phyloP scores from a whole-genome alignment of 2,797 vertebrate genomes.

The Hybognathus amarus region DNA sequence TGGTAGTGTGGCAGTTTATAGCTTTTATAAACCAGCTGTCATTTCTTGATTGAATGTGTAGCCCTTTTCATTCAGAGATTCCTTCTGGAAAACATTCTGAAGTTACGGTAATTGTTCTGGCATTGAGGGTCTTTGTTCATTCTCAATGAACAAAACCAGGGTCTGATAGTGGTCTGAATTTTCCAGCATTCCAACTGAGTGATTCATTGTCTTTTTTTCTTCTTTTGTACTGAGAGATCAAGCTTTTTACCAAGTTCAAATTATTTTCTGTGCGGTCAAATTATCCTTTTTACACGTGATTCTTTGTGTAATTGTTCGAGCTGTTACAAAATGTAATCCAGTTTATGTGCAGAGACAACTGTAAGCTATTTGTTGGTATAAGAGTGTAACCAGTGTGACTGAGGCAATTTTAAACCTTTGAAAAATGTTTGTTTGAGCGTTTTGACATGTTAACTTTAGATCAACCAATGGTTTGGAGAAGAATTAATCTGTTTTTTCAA shows the following conservation, averaged over 20 bases:
- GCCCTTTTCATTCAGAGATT: slow-evolving; percentile 6
- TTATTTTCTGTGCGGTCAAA: neutral
- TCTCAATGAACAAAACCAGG: slow-evolving; percentile 15
- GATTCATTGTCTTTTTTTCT: slow-evolving; percentile 30
- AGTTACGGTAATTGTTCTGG: neutral
- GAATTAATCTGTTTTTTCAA: neutral
- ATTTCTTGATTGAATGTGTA: slow-evolving; percentile 8
- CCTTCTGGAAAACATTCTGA: neutral
- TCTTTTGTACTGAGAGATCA: no score
- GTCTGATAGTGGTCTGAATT: neutral
- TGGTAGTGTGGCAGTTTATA: neutral
- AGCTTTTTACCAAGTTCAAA: no score
- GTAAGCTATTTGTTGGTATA: neutral
- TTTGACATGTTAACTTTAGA: neutral
- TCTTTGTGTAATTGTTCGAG: neutral
- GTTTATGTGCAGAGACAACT: neutral
- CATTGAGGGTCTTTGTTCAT: neutral
- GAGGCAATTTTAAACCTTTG: neutral
- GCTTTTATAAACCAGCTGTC: neutral
- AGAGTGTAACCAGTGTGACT: no score
- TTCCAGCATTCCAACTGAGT: slow-evolving; percentile 8
- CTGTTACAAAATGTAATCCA: neutral
- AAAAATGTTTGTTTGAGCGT: neutral
- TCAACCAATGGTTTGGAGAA: neutral
- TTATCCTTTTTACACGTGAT: neutral